Base-by-base conservation (phyloP, 2,888 invertebrate species). In the Chrysodeixis includens region DNA sequence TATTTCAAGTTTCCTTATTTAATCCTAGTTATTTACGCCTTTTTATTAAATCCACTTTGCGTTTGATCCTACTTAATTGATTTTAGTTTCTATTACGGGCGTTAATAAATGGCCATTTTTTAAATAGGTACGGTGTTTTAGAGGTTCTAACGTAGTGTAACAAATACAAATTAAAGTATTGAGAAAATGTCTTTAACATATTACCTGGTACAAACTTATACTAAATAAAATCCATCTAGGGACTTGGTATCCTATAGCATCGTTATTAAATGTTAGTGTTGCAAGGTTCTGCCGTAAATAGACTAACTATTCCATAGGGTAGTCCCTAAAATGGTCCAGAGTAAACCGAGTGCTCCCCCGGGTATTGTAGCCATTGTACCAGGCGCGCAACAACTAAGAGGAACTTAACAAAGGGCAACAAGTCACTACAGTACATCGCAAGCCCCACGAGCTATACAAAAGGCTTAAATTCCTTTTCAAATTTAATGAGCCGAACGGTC, bases 401-500 rank as follows among this genome's bases (percentile, higher is more conserved):
- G 73, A 83, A 80, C 78, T 71, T 66, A 75, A 85, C 84, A 87
- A 88, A 82, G 80, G 83, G 80, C 82, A 80, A 79, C 72, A 78
- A 83, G 80, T 80, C 79, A 70, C 67, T 49, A 56, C 66, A 74
- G 56, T 54, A 56, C 40, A 26, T 55, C 56, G 44, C 76, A n/a
- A 40, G 40, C 40, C 40, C 40, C 40, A 72, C 70, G 62, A 64
- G 70, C 70, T 64, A 74, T 71, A 83, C 82, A 84, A 84, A 82
- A 75, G 78, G 70, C 75, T 77, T 58, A 69, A 78, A 82, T 79
- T 78, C 75, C 72, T 69, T 82, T 88, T 86, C 82, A 83, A 86
- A 86, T 86, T 82, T 84, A 88, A 86, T 85, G 79, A 84, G 75
- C 83, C 83, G 80, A 78, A 78, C 70, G 76, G 68, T 40, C 60